Evolutionary conservation across 2,888 invertebrate species (phyloP), one percentile per base, ranked within the genome.

Genomic region (Willowsia nigromaculata): DNA sequence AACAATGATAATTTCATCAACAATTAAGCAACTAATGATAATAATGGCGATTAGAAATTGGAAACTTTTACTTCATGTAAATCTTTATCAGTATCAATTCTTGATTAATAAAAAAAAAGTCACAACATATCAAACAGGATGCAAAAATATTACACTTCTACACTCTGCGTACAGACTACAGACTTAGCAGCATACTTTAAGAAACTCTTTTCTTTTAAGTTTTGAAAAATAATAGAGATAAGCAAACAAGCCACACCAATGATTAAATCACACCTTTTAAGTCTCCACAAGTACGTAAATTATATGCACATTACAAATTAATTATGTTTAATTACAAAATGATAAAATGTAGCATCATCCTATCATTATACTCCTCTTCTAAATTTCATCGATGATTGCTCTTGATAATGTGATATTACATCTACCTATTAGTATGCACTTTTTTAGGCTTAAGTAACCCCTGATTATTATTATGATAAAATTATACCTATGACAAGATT

Each of bases 31-130:
- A 62, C 18, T 68, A 68, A 68, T 68, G 65, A 68, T 68, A 68
- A 68, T 68, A 33, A n/a, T n/a, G 1, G 37, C 13, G 65, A 68
- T 68, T 68, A 68, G 65, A 68, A 68, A 68, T 68, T 18, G 37
- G 65, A 68, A 68, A 68, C 65, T 68, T 68, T 68, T 68, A 68
- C 65, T 68, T 68, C 15, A 30, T 30, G 62, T 30, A 30, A 22
- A 56, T 7, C 2, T 50, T 56, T 3, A 18, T 22, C 56, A 6
- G 18, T 22, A 22, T 22, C 18, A 56, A 56, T 22, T 3, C 2
- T 18, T 30, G 25, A 62, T 62, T n/a, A n/a, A n/a, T n/a, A n/a
- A n/a, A 62, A 3, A 15, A 62, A 25, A 27, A 22, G 62, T 27
- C 13, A 25, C 13, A 62, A 62, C 30, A 5, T 62, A 68, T n/a